These are phyloP conservation scores for Reticulitermes speratus DNA, from an alignment of 1,140 invertebrate species.

Conservation along the genomic window DNA sequence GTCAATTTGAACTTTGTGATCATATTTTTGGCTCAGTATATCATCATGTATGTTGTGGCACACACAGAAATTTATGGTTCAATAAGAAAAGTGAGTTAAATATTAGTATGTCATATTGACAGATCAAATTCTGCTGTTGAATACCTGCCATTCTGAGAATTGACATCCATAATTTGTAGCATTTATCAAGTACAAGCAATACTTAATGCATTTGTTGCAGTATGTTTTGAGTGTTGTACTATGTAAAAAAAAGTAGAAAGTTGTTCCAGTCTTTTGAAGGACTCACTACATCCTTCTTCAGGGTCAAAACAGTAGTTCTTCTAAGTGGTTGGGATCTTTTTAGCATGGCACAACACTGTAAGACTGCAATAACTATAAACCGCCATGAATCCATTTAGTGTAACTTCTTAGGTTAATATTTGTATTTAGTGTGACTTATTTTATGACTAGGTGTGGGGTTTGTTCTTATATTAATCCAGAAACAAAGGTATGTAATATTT, in stretches of 20 bases:
- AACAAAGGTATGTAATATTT: no score
- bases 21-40: background rate
- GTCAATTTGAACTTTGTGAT: background rate
- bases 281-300: no score
- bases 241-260: no score
- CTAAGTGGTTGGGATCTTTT: no score
- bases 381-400: no score
- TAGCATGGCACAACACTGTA: no score
- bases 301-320: no score
- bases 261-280: no score
- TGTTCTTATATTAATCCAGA: background rate
- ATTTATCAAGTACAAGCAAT: background rate
- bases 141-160: background rate
- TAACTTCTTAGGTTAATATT: background rate
- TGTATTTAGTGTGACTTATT: background rate
- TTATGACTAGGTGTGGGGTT: background rate
- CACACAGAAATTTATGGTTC: background rate
- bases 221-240: no score
- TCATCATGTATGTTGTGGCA: slow-evolving; percentile 13
- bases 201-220: background rate
- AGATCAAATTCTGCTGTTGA: background rate
- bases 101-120: slow-evolving; percentile 17
- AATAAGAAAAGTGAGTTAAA: background rate
- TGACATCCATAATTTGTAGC: background rate
- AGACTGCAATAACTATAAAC: no score